These are phyloP conservation scores for Graptemys geographica DNA, from an alignment of 2,797 vertebrate genomes.

Conservation along the genomic window DNA sequence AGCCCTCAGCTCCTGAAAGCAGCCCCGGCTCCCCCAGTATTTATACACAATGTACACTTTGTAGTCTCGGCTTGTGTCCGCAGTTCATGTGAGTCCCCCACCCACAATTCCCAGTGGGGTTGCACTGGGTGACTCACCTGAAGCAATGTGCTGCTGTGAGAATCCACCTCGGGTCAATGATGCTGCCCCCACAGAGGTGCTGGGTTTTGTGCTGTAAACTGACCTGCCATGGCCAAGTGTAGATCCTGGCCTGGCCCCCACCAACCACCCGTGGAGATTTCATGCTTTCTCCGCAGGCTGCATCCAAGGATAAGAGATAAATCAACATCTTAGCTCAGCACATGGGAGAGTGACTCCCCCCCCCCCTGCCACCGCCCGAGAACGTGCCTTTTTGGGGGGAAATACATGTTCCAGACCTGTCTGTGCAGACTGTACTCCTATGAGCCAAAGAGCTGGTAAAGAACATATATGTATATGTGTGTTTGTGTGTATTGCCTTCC, in stretches of 20 bases:
- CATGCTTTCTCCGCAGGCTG: slow-evolving; percentile 83
- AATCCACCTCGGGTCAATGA: slow-evolving; percentile 87
- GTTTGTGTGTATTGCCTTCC: not conserved
- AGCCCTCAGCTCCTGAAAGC: not conserved
- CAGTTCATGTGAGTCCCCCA: not conserved
- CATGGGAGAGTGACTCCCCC: rapidly evolving
- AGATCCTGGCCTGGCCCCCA: slow-evolving; percentile 81
- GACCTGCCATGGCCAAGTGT: slow-evolving; percentile 93
- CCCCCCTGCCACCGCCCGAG: not conserved
- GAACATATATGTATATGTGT: not conserved
- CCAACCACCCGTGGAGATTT: slow-evolving; percentile 86
- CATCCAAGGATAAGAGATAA: rapidly evolving
- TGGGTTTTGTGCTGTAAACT: slow-evolving; percentile 87
- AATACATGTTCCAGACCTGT: not conserved
- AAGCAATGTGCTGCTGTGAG: slow-evolving; percentile 94
- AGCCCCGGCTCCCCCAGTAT: too few relatives aligned
- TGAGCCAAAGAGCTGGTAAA: not conserved
- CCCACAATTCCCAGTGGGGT: rapidly evolving
- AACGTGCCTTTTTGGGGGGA: not conserved
- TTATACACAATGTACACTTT: too few relatives aligned
- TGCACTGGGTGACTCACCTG: slow-evolving; percentile 77
- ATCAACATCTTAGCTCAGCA: not conserved
- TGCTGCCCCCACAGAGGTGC: slow-evolving; percentile 91
- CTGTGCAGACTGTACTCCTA: not conserved
- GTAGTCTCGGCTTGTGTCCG: not conserved